These are phyloP conservation scores for Diadophis punctatus DNA, from an alignment of 2,113 vertebrate genomes.

Conservation along the genomic window DNA sequence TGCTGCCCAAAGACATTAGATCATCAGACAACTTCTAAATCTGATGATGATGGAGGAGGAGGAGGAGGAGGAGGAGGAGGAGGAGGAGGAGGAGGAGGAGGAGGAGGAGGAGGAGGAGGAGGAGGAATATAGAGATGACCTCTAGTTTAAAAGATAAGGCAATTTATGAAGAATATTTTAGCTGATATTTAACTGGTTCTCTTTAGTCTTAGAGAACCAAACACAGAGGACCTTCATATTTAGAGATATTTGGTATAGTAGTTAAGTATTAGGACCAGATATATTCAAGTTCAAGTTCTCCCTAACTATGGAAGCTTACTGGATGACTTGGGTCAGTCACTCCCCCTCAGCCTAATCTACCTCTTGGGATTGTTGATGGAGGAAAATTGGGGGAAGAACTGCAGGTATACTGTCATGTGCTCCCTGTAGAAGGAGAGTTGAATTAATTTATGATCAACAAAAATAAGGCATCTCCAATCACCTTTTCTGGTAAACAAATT, in stretches of 20 bases:
- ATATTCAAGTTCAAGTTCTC: not conserved
- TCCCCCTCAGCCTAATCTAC: not conserved
- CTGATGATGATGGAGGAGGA: not conserved
- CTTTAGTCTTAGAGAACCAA: not conserved
- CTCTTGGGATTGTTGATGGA: not conserved
- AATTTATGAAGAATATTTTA: not conserved
- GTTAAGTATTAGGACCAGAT: not conserved
- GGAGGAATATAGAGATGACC: not conserved
- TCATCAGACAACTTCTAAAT: not conserved
- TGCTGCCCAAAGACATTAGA: not conserved
- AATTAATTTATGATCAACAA: not conserved
- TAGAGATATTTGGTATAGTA: not conserved
- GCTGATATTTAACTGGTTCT: not conserved
- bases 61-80: not conserved
- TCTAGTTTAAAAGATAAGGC: not conserved
- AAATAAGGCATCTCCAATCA: not conserved
- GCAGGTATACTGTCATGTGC: not conserved
- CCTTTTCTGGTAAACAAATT: not conserved
- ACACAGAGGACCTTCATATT: not conserved
- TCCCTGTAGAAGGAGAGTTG: not conserved
- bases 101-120: no score
- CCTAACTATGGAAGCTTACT: not conserved
- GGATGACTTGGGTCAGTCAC: not conserved
- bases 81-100: not conserved
- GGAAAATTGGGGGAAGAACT: not conserved